These are phyloP conservation scores for Hippopotamus amphibius DNA, from an alignment of 2,113 vertebrate species.

Conservation along the genomic window DNA sequence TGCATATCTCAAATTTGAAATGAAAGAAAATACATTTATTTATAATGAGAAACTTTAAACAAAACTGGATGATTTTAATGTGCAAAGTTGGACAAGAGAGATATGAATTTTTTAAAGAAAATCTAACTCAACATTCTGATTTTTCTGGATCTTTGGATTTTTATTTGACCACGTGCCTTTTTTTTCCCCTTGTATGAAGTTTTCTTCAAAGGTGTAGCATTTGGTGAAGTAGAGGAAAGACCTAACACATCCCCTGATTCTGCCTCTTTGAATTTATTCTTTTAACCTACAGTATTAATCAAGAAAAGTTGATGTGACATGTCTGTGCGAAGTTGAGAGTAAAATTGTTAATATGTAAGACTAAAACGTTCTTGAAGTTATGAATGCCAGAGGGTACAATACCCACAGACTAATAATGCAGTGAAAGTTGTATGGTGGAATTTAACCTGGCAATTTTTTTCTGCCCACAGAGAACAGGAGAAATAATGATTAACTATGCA, in stretches of 20 bases:
- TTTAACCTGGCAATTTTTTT: constrained; percentile 41
- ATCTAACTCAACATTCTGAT: background rate
- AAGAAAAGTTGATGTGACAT: background rate
- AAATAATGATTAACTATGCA: background rate
- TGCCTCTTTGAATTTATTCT: constrained; percentile 40
- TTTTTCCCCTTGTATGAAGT: background rate
- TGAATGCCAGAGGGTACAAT: background rate
- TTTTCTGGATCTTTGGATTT: constrained; percentile 4
- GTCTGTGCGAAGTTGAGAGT: constrained; percentile 53
- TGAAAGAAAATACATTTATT: background rate
- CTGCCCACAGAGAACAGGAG: background rate
- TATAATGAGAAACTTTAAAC: background rate
- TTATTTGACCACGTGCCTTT: background rate
- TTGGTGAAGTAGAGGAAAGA: background rate
- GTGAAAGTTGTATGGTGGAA: background rate
- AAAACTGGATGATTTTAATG: background rate
- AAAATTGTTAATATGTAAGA: constrained; percentile 32
- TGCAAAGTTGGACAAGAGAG: background rate
- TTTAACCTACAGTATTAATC: constrained; percentile 30
- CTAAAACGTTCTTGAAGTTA: background rate
- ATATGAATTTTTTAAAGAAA: constrained; percentile 19
- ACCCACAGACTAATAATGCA: background rate
- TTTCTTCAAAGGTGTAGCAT: constrained; percentile 42
- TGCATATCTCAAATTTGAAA: constrained; percentile 13
- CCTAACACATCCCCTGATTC: background rate